phyloP scores from a whole-genome alignment of 2,797 vertebrate genomes.

The Hyperoplus immaculatus region DNA sequence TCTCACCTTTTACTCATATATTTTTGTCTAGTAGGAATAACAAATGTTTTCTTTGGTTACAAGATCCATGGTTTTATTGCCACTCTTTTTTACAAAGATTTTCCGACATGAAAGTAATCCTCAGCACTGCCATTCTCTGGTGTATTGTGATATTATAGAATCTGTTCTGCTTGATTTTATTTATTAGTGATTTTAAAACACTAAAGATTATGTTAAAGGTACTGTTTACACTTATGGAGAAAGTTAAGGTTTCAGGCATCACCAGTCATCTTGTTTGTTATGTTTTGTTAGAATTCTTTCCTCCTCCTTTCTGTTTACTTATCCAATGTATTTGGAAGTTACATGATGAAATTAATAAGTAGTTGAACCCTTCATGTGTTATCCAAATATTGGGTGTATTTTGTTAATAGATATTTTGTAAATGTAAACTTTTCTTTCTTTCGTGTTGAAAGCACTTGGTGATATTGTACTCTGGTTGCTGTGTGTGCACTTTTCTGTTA shows the following conservation, averaged over 20 bases:
- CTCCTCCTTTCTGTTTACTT: slow-evolving; percentile 7
- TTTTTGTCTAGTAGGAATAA: not conserved
- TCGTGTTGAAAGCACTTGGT: slow-evolving; percentile 39
- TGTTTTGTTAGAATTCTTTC: slow-evolving; percentile 13
- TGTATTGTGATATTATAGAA: slow-evolving; percentile 4
- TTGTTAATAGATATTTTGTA: slow-evolving; percentile 37
- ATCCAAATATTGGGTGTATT: slow-evolving; percentile 40
- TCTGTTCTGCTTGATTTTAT: slow-evolving; percentile 5
- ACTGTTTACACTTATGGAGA: slow-evolving; percentile 15
- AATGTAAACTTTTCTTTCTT: slow-evolving; percentile 37
- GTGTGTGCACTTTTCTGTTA: slow-evolving; percentile 46
- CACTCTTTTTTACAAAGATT: not conserved
- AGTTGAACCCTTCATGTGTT: slow-evolving; percentile 21
- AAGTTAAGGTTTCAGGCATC: not conserved
- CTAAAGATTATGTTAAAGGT: slow-evolving; percentile 27
- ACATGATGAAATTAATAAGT: slow-evolving; percentile 48
- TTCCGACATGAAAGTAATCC: not conserved
- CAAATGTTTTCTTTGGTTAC: slow-evolving; percentile 1
- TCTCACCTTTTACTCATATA: not conserved
- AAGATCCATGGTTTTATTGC: not conserved
- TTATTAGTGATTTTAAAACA: not conserved
- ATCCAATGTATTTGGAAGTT: slow-evolving; percentile 23
- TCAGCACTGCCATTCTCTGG: not conserved
- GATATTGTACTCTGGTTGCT: slow-evolving; percentile 48
- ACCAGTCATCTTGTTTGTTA: slow-evolving; percentile 2